phyloP scores from a whole-genome alignment of 2,888 invertebrate genomes.

The Andrena praecox region DNA sequence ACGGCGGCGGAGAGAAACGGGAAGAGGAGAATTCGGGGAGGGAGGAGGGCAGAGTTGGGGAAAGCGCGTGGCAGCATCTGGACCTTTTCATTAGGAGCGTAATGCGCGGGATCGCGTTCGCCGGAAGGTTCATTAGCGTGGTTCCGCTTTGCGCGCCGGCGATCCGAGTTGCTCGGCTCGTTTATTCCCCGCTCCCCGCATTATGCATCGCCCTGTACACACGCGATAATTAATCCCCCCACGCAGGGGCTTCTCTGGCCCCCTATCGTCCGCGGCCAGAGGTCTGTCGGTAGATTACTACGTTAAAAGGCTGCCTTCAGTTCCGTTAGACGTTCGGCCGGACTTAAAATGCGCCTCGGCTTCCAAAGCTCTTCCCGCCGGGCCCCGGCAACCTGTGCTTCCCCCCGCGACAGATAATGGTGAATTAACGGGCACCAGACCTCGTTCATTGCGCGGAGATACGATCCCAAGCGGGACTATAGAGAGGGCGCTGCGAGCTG shows the following conservation, averaged over 20 bases:
- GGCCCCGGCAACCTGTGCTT: background rate
- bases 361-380: background rate
- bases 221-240: constrained; percentile 49
- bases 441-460: background rate
- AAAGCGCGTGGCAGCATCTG: constrained; percentile 24
- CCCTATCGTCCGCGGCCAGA: background rate
- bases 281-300: constrained; percentile 17
- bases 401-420: background rate
- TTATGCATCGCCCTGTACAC: constrained; percentile 31
- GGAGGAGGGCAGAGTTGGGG: background rate
- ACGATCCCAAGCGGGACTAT: background rate
- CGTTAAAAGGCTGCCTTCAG: constrained; percentile 25
- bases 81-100: constrained; percentile 33
- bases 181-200: constrained; percentile 26
- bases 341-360: constrained; percentile 4
- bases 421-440: background rate
- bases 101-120: constrained; percentile 22
- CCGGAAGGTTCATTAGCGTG: constrained; percentile 40
- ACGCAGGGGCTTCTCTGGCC: background rate
- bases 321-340: background rate
- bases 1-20: background rate
- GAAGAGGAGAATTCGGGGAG: background rate
- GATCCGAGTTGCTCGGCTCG: constrained; percentile 29
- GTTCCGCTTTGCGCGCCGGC: constrained; percentile 23
- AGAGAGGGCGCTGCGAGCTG: no score